Evolutionary conservation across 2,113 vertebrate species (phyloP).

Genomic region (Lampris megalopsis): DNA sequence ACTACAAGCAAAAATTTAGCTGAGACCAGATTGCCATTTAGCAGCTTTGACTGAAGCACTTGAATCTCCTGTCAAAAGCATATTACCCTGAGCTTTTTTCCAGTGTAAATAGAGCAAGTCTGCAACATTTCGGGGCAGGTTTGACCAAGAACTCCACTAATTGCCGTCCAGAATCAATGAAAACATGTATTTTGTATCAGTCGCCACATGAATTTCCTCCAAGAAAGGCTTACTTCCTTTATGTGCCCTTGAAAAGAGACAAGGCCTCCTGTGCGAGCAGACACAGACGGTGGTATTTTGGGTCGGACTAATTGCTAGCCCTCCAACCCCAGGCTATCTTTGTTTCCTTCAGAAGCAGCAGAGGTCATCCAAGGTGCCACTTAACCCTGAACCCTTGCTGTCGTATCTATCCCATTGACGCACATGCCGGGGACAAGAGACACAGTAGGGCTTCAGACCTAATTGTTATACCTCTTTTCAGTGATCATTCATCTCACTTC

Average conservation of each 20-base stretch:
- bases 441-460: background rate
- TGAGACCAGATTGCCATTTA: no score
- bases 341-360: slow-evolving; percentile 1
- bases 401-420: slow-evolving; percentile 32
- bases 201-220: background rate
- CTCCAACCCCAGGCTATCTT: slow-evolving; percentile 17
- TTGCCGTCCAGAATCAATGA: background rate
- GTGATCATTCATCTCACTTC: background rate
- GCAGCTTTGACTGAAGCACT: no score
- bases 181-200: background rate
- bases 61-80: no score
- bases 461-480: background rate
- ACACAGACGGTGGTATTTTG: background rate
- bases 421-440: background rate
- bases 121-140: no score
- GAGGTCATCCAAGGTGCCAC: slow-evolving; percentile 10
- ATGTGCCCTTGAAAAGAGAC: background rate
- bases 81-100: no score
- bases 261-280: background rate
- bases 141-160: background rate
- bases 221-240: background rate
- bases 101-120: no score
- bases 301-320: slow-evolving; percentile 20
- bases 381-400: slow-evolving; percentile 23
- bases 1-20: no score